Evolutionary conservation across 2,113 vertebrate species (phyloP).

Genomic region (Zosterops lateralis): DNA sequence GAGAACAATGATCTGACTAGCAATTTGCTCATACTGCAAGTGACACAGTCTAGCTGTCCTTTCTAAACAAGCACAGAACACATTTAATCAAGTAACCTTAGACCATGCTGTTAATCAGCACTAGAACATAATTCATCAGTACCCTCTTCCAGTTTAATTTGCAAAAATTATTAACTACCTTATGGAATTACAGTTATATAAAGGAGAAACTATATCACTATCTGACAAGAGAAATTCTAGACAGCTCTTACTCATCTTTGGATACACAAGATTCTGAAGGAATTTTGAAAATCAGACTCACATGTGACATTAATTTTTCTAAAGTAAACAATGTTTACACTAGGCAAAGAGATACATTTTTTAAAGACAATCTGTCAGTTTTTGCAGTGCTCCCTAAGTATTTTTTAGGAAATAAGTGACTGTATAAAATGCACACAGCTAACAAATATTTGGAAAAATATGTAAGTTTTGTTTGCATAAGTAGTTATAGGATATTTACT

Average conservation of each 20-base stretch:
- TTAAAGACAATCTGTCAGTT: not conserved
- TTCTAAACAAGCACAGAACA: not conserved
- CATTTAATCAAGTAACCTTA: conserved; percentile 2
- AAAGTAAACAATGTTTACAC: not conserved
- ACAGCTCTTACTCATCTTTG: not conserved
- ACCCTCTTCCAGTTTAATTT: not conserved
- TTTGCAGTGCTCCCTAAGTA: not conserved
- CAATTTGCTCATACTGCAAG: not conserved
- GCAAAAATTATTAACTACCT: not conserved
- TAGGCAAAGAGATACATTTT: not conserved
- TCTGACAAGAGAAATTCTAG: not conserved
- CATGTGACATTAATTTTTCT: not conserved
- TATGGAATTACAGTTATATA: not conserved
- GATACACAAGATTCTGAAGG: not conserved
- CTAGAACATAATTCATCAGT: not conserved
- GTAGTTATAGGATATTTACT: not conserved
- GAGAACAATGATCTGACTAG: not conserved
- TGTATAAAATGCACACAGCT: not conserved
- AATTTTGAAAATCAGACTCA: not conserved
- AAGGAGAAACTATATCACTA: not conserved
- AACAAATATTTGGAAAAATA: not conserved
- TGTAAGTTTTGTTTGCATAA: not conserved
- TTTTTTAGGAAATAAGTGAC: not conserved
- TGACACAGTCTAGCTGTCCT: not conserved
- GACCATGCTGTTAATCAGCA: not conserved